Base-by-base conservation (phyloP, 2,797 vertebrate species). In the Craterocephalus amniculus region DNA sequence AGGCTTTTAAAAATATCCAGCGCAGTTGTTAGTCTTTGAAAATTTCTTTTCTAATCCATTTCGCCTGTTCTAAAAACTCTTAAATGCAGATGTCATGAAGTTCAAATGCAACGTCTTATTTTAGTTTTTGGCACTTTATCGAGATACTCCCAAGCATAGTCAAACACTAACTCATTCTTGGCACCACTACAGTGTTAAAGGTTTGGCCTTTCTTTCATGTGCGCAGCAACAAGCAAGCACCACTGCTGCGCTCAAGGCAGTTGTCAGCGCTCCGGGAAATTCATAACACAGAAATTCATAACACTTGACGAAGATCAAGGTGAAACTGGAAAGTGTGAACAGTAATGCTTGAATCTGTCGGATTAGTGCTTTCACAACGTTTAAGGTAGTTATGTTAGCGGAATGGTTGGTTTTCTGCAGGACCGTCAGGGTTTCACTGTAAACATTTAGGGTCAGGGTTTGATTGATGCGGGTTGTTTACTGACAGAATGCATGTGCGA, bases 41-140 rank as follows among this genome's bases (percentile, higher is more conserved):
- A 20, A 34, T 67, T 67, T 57, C 16, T 14, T 58, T 20, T 74
- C 63, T 64, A 34, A 56, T 76, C 74, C 43, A 58, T n/a, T 43
- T 43, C 40, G 20, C 40, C 40, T 58, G 12, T 68, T 58, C 40
- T 36, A 34, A 81, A 74, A 65, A 45, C 62, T 26, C 58, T 16
- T 18, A 58, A 75, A 70, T 59, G 62, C 54, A 22, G 34, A 56
- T 72, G 60, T 51, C 60, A 78, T 34, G 45, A 32, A 62, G 59
- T 80, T 79, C 38, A 65, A 59, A 45, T 10, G 38, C 36, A 67
- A 2, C 24, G 12, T 57, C 48, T 73, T 83, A 38, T 81, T 86
- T 79, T 51, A 24, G 54, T 80, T 79, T 59, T 75, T 86, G 83
- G 86, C 73, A 73, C 70, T 78, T 85, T 84, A 69, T 81, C 79